Evolutionary conservation across 2,888 invertebrate genomes (phyloP).

Genomic region (Buathra laborator): DNA sequence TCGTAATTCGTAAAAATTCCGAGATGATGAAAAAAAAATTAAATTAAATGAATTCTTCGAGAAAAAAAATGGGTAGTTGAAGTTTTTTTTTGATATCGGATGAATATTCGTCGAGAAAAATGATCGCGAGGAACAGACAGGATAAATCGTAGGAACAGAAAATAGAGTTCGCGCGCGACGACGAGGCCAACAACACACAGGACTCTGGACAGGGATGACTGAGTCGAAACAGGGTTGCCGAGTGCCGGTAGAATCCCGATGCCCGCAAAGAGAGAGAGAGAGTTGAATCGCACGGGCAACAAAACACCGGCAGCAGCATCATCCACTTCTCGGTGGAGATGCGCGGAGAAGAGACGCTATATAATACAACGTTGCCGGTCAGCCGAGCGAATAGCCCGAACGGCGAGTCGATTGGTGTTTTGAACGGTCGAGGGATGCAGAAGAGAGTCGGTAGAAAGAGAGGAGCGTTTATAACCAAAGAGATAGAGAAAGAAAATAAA

Average conservation of each 20-base stretch:
- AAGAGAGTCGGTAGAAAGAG: constrained; percentile 32
- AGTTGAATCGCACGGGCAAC: constrained; percentile 44
- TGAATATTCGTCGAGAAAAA: background rate
- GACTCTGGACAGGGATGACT: constrained; percentile 72
- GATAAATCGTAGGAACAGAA: constrained; percentile 24
- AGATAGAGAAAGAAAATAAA: constrained; percentile 66
- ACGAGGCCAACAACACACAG: constrained; percentile 34
- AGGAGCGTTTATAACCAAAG: constrained; percentile 69
- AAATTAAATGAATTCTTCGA: too few relatives aligned
- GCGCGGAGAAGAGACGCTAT: constrained; percentile 8
- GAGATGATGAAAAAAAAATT: too few relatives aligned
- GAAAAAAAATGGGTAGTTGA: too few relatives aligned
- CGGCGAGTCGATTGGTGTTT: constrained; percentile 47
- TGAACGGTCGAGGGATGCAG: constrained; percentile 70
- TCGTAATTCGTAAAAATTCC: too few relatives aligned
- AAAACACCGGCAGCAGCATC: constrained; percentile 56
- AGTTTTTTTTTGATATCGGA: too few relatives aligned
- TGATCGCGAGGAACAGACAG: constrained; percentile 15
- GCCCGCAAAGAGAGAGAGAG: constrained; percentile 24
- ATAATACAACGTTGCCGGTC: constrained; percentile 65
- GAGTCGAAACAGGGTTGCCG: constrained; percentile 76
- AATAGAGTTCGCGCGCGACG: constrained; percentile 18
- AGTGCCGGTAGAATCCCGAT: constrained; percentile 69
- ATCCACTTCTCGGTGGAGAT: constrained; percentile 24
- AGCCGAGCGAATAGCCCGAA: constrained; percentile 47